Evolutionary conservation across 1,140 invertebrate species (phyloP).

Genomic region (Drosophila aff.): DNA sequence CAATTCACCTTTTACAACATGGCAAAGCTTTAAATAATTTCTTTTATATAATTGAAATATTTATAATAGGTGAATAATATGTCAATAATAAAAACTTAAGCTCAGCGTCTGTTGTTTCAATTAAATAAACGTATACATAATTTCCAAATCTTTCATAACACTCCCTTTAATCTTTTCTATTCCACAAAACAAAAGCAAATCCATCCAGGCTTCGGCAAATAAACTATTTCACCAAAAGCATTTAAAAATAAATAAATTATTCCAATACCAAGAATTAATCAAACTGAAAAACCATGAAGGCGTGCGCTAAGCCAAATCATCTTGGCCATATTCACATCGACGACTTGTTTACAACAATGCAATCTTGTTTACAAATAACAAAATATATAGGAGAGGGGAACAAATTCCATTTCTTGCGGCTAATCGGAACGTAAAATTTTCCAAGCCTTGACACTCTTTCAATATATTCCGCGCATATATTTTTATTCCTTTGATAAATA

Average conservation of each 20-base stretch:
- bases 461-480: constrained; percentile 26
- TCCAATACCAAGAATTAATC: constrained; percentile 71
- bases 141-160: not conserved
- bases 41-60: not conserved
- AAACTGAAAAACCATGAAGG: constrained; percentile 36
- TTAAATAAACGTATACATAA: not conserved
- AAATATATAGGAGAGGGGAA: constrained; percentile 10
- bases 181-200: not conserved
- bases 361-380: constrained; percentile 75
- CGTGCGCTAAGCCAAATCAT: constrained; percentile 28
- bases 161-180: constrained; percentile 28
- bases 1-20: not conserved
- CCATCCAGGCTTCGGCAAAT: constrained; percentile 10
- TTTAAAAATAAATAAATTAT: constrained; percentile 81
- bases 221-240: constrained; percentile 30
- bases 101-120: not conserved
- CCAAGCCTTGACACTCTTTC: constrained; percentile 80
- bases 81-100: too few species aligned
- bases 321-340: constrained; percentile 58
- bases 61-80: not conserved
- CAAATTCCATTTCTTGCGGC: constrained; percentile 64
- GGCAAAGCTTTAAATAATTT: not conserved
- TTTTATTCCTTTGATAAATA: constrained; percentile 33
- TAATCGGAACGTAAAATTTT: constrained; percentile 64
- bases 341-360: constrained; percentile 76